These are phyloP conservation scores for Rhinichthys osculus DNA, from an alignment of 2,797 vertebrate genomes.

Conservation along the genomic window DNA sequence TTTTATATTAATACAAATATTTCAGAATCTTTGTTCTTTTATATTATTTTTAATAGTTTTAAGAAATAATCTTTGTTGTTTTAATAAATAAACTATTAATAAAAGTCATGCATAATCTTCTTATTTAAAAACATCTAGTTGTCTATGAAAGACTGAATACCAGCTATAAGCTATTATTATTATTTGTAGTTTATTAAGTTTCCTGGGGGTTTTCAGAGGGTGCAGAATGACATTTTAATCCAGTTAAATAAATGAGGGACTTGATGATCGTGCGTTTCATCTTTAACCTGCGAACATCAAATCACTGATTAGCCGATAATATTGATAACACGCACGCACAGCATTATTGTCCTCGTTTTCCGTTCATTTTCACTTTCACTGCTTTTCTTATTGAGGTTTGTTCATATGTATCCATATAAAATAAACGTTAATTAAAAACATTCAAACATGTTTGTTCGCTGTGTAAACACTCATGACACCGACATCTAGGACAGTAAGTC, in stretches of 20 bases:
- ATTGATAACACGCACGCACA: not conserved
- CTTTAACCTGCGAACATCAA: not conserved
- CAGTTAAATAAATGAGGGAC: not conserved
- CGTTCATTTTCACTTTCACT: not conserved
- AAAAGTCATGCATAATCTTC: not conserved
- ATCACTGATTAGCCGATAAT: not conserved
- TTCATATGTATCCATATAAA: not conserved
- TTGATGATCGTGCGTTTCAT: not conserved
- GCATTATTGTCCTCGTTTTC: not conserved
- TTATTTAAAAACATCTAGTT: not conserved
- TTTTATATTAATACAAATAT: too few relatives aligned
- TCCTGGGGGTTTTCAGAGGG: not conserved
- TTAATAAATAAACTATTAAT: not conserved
- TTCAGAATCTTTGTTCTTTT: too few relatives aligned
- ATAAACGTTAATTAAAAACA: not conserved
- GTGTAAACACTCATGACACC: not conserved
- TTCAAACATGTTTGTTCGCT: not conserved
- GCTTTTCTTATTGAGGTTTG: not conserved
- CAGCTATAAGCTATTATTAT: too few relatives aligned
- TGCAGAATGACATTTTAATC: not conserved
- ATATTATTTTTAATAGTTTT: not conserved
- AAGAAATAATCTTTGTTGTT: not conserved
- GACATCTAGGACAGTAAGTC: conserved; percentile 62
- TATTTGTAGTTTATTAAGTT: too few relatives aligned
- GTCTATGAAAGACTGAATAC: too few relatives aligned